These are phyloP conservation scores for Eulemur mongoz DNA, from an alignment of 2,797 vertebrate species.

Conservation along the genomic window DNA sequence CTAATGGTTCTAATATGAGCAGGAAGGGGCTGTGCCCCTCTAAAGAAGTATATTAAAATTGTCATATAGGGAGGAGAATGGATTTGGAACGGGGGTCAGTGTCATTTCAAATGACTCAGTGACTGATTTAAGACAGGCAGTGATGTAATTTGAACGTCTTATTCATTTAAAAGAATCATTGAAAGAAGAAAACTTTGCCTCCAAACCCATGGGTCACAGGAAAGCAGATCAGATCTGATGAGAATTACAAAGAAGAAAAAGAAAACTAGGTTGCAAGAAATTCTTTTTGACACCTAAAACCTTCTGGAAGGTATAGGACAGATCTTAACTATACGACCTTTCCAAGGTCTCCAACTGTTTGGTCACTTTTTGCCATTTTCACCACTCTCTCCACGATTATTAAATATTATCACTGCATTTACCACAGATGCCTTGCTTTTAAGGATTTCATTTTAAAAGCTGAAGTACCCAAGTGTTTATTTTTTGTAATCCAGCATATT, in stretches of 20 bases:
- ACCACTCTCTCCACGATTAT: slow-evolving; percentile 53
- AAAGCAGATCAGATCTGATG: neutral
- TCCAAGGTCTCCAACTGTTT: slow-evolving; percentile 19
- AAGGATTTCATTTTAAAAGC: slow-evolving; percentile 72
- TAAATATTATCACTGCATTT: slow-evolving; percentile 73
- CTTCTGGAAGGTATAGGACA: neutral
- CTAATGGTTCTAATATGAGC: neutral
- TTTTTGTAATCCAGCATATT: slow-evolving; percentile 63
- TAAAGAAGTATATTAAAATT: neutral
- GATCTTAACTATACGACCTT: neutral
- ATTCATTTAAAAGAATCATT: slow-evolving; percentile 31
- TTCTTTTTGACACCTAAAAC: neutral
- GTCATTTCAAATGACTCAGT: neutral
- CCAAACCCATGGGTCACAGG: neutral
- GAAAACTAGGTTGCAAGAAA: slow-evolving; percentile 15
- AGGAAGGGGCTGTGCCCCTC: neutral
- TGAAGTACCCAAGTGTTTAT: slow-evolving; percentile 62
- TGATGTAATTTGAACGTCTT: neutral
- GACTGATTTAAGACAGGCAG: neutral
- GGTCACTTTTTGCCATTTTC: slow-evolving; percentile 59
- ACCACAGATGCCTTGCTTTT: slow-evolving; percentile 60
- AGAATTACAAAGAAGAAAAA: slow-evolving; percentile 7
- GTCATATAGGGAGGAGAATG: neutral
- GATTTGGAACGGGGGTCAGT: neutral
- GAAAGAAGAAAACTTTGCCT: neutral